Evolutionary conservation across 2,797 vertebrate species (phyloP).

Genomic region (Taenioides sp.): DNA sequence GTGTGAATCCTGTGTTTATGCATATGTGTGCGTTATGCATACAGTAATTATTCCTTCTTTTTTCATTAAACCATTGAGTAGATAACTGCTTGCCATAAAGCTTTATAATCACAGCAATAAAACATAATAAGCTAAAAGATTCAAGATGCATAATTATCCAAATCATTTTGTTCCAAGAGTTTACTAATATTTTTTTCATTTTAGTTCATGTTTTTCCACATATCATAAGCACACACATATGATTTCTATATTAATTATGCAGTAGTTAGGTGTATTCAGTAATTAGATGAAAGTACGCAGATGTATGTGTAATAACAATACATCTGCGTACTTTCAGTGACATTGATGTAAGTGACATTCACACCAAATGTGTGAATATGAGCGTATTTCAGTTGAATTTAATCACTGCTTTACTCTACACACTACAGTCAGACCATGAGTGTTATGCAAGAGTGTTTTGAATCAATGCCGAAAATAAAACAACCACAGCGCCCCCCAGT

Average conservation of each 20-base stretch:
- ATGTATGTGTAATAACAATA: not conserved
- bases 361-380: not conserved
- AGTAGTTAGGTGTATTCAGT: too few species aligned
- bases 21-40: not conserved
- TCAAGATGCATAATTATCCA: too few species aligned
- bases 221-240: not conserved
- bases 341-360: not conserved
- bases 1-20: not conserved
- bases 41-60: not conserved
- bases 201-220: too few species aligned
- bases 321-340: not conserved
- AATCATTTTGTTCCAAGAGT: not conserved
- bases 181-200: not conserved
- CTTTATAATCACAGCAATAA: not conserved
- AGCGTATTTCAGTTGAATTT: not conserved
- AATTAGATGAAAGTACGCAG: too few species aligned
- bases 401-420: not conserved
- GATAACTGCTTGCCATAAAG: not conserved
- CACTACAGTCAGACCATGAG: not conserved
- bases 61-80: not conserved
- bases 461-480: slow-evolving; percentile 10
- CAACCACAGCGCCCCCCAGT: slow-evolving; percentile 46
- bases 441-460: slow-evolving; percentile 36
- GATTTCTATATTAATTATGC: not conserved
- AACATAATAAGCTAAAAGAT: not conserved